phyloP scores from a whole-genome alignment of 2,888 invertebrate species.

The Exephanes ischioxanthus region DNA sequence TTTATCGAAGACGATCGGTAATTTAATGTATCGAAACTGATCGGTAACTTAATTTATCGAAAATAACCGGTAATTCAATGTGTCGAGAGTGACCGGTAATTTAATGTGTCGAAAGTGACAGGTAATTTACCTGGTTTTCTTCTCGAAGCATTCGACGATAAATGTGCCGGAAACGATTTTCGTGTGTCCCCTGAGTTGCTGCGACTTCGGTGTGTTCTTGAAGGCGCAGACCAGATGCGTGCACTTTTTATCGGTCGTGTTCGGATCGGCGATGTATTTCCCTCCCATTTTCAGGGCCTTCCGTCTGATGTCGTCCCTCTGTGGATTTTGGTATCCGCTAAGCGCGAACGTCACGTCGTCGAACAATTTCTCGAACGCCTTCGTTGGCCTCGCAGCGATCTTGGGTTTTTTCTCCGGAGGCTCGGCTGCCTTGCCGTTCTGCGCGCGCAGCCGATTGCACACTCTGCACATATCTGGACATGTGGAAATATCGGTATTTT shows the following conservation, averaged over 20 bases:
- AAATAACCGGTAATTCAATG: too few species aligned
- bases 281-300: slow-evolving; percentile 83
- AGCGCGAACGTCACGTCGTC: slow-evolving; percentile 79
- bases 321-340: slow-evolving; percentile 83
- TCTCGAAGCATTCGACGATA: slow-evolving; percentile 80
- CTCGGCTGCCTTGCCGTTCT: slow-evolving; percentile 44
- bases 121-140: slow-evolving; percentile 78
- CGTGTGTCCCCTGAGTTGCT: slow-evolving; percentile 77
- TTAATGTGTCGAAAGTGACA: too few species aligned
- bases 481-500: too few species aligned
- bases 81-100: too few species aligned
- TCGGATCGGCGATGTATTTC: slow-evolving; percentile 80
- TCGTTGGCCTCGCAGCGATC: slow-evolving; percentile 65
- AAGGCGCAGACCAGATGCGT: slow-evolving; percentile 83
- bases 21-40: slow-evolving; percentile 58
- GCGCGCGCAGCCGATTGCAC: slow-evolving; percentile 73
- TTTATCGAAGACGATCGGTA: too few species aligned
- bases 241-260: slow-evolving; percentile 79
- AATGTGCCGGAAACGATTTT: slow-evolving; percentile 81
- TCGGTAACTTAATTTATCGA: slow-evolving; percentile 56
- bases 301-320: slow-evolving; percentile 80
- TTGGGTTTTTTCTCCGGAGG: slow-evolving; percentile 59
- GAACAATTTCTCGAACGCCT: slow-evolving; percentile 77
- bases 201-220: slow-evolving; percentile 82
- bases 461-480: slow-evolving; percentile 68